Percentiles rank a stretch among this genome's conserved stretches.
phyloP scores from a whole-genome alignment of 2,888 invertebrate genomes.

The Eupelmus urozonus region DNA sequence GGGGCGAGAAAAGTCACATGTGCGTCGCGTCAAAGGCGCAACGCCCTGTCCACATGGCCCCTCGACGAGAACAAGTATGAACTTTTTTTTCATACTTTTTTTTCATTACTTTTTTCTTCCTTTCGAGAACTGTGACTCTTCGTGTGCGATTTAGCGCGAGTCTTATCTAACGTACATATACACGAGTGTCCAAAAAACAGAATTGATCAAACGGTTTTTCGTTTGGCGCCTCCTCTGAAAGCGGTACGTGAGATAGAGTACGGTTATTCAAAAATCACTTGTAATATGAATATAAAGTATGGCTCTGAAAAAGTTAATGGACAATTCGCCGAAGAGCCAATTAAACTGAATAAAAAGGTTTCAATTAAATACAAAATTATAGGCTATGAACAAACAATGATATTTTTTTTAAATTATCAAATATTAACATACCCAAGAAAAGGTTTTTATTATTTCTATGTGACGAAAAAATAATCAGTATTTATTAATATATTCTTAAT shows the following conservation, averaged over 20 bases:
- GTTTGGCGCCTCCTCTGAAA: not conserved
- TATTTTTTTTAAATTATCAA: too few species aligned
- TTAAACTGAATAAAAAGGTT: too few species aligned
- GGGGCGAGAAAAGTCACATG: conserved; percentile 48
- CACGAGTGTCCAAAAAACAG: conserved; percentile 18
- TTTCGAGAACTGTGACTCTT: not conserved
- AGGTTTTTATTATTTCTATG: too few species aligned
- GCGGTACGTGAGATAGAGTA: conserved; percentile 35
- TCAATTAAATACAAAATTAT: too few species aligned
- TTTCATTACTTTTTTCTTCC: conserved; percentile 22
- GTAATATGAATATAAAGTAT: not conserved
- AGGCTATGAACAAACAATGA: not conserved
- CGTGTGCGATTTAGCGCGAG: conserved; percentile 4
- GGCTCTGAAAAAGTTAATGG: not conserved
- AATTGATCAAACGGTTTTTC: not conserved
- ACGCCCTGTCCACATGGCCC: conserved; percentile 57
- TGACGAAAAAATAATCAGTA: too few species aligned
- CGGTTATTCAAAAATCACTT: not conserved
- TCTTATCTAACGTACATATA: conserved; percentile 19
- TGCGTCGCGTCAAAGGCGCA: conserved; percentile 42
- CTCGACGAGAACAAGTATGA: conserved; percentile 27
- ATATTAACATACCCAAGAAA: too few species aligned
- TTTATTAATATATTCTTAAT: too few species aligned
- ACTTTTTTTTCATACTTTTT: conserved; percentile 40
- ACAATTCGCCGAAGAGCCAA: not conserved